Percentiles rank a stretch among this genome's conserved stretches.
phyloP scores from a whole-genome alignment of 2,113 vertebrate species.

The Xenopus borealis region DNA sequence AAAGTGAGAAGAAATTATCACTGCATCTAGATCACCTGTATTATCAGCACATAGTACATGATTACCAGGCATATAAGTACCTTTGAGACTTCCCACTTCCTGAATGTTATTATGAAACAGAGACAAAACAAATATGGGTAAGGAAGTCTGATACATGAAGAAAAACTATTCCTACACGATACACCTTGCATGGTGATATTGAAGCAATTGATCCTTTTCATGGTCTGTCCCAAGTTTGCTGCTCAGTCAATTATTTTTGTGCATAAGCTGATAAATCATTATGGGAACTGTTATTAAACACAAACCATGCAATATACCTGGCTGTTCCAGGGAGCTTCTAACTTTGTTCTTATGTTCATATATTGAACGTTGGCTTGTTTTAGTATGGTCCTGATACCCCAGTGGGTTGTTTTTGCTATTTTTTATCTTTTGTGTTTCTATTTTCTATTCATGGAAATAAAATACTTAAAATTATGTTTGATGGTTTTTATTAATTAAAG shows the following conservation, averaged over 20 bases:
- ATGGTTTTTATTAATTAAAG: background rate
- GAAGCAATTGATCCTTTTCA: background rate
- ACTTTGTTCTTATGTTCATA: conserved; percentile 11
- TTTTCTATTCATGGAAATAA: conserved; percentile 42
- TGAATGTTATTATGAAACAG: too few species aligned
- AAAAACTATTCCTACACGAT: background rate
- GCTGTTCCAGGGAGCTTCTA: background rate
- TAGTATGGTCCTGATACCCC: conserved; percentile 8
- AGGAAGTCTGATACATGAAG: background rate
- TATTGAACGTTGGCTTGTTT: conserved; percentile 14
- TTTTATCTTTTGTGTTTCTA: conserved; percentile 38
- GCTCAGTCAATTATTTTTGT: background rate
- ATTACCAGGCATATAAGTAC: too few species aligned
- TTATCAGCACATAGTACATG: too few species aligned
- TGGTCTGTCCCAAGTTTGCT: background rate
- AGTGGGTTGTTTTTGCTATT: conserved; percentile 32
- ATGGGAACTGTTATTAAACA: background rate
- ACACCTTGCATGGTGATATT: conserved; percentile 1
- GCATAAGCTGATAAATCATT: background rate
- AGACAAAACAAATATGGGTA: background rate
- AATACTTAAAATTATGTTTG: background rate
- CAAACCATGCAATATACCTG: background rate
- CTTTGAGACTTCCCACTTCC: too few species aligned
- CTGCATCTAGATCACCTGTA: too few species aligned
- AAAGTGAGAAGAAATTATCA: too few species aligned